phyloP scores from a whole-genome alignment of 2,113 vertebrate species.

The Rhodinocichla rosea region DNA sequence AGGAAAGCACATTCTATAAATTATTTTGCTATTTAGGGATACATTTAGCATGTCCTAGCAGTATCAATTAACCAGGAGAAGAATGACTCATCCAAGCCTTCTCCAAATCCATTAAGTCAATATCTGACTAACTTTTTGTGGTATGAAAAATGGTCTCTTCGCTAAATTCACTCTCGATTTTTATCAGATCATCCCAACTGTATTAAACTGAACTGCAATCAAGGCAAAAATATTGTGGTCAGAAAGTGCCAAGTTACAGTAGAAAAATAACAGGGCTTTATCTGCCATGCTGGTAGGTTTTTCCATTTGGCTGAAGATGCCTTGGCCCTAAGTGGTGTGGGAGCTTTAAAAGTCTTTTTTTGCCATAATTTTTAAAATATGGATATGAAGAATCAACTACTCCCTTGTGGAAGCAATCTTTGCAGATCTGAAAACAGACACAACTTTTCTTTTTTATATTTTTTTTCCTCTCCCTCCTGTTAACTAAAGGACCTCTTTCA shows the following conservation, averaged over 20 bases:
- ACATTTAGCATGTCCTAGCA: slow-evolving; percentile 50
- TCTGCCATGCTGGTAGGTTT: not conserved
- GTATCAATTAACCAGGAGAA: slow-evolving; percentile 44
- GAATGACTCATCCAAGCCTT: slow-evolving; percentile 57
- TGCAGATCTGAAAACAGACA: not conserved
- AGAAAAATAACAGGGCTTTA: not conserved
- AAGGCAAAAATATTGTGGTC: not conserved
- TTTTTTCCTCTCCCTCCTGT: not conserved
- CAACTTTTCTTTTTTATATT: not conserved
- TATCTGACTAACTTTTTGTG: slow-evolving; percentile 57
- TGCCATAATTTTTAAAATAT: not conserved
- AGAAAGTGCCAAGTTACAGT: not conserved
- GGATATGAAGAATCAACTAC: not conserved
- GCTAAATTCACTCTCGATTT: slow-evolving; percentile 26
- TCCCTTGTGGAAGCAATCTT: not conserved
- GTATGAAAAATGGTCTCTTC: slow-evolving; percentile 13
- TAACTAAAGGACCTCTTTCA: not conserved
- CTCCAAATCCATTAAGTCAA: slow-evolving; percentile 58
- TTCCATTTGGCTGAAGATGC: not conserved
- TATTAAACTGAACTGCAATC: not conserved
- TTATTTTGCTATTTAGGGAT: slow-evolving; percentile 60
- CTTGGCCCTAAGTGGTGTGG: not conserved
- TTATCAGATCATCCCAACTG: not conserved
- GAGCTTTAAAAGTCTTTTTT: not conserved
- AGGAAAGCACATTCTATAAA: slow-evolving; percentile 65